These are phyloP conservation scores for Kryptolebias ocellatus DNA, from an alignment of 2,797 vertebrate genomes.

Conservation along the genomic window DNA sequence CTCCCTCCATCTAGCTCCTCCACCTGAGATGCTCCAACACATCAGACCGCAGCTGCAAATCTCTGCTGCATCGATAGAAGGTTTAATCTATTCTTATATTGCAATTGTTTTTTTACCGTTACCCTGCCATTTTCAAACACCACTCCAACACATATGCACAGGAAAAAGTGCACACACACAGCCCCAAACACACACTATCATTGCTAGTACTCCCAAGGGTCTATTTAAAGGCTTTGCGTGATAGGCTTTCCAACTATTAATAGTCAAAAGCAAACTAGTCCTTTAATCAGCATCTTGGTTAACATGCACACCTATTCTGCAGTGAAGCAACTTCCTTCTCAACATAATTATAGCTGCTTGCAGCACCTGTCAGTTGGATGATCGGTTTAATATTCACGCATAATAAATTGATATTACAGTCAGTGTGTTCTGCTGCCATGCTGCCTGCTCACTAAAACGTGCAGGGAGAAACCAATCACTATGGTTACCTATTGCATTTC, in stretches of 20 bases:
- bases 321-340: slow-evolving; percentile 15
- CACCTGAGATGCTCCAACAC: slow-evolving; percentile 16
- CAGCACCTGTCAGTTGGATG: slow-evolving; percentile 6
- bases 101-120: not conserved
- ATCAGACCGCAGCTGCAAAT: slow-evolving; percentile 41
- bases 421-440: not conserved
- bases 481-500: slow-evolving; percentile 28
- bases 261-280: slow-evolving; percentile 15
- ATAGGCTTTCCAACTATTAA: slow-evolving; percentile 26
- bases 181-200: not conserved
- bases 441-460: not conserved
- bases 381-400: slow-evolving; percentile 33
- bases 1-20: not conserved
- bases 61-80: not conserved
- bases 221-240: slow-evolving; percentile 46
- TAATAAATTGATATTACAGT: slow-evolving; percentile 12
- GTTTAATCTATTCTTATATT: slow-evolving; percentile 12
- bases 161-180: not conserved
- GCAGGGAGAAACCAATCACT: not conserved
- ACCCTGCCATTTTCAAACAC: not conserved
- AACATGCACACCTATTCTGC: slow-evolving; percentile 22
- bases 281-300: slow-evolving; percentile 38
- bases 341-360: slow-evolving; percentile 42
- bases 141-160: not conserved
- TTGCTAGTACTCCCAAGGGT: slow-evolving; percentile 17